Conservation (phyloP, 2,888 invertebrate species). For the Furcula furcula region DNA sequence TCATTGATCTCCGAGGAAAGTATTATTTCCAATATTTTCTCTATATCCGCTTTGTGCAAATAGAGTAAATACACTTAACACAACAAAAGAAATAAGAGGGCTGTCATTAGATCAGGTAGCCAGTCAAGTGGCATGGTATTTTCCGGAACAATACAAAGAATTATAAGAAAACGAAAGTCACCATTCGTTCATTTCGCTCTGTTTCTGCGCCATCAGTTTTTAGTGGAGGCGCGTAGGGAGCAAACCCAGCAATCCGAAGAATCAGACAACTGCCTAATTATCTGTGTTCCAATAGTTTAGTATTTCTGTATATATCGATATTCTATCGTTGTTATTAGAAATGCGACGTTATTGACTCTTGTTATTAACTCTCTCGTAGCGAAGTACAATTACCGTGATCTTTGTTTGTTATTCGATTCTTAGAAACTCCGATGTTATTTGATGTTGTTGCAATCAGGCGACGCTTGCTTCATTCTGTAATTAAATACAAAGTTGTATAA, state of each 20-base stretch:
- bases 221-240: conserved; percentile 52
- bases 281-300: conserved; percentile 32
- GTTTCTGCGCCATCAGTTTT: conserved; percentile 68
- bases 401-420: conserved; percentile 18
- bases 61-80: conserved; percentile 1
- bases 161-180: conserved; percentile 71
- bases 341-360: conserved; percentile 22
- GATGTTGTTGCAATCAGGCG: conserved; percentile 14
- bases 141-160: conserved; percentile 60
- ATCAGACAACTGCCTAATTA: conserved; percentile 50
- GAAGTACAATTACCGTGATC: conserved; percentile 17
- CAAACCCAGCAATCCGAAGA: conserved; percentile 45
- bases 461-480: background rate
- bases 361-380: conserved; percentile 14
- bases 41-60: no score
- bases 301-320: conserved; percentile 17
- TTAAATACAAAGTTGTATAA: background rate
- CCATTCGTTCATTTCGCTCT: conserved; percentile 69
- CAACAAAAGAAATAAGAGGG: conserved; percentile 40
- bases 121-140: conserved; percentile 44
- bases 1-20: no score
- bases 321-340: conserved; percentile 12
- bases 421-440: conserved; percentile 20
- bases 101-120: conserved; percentile 48
- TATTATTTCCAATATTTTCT: no score